These are phyloP conservation scores for Caenorhabditis wallacei DNA, from an alignment of 2,888 invertebrate genomes.

Conservation along the genomic window DNA sequence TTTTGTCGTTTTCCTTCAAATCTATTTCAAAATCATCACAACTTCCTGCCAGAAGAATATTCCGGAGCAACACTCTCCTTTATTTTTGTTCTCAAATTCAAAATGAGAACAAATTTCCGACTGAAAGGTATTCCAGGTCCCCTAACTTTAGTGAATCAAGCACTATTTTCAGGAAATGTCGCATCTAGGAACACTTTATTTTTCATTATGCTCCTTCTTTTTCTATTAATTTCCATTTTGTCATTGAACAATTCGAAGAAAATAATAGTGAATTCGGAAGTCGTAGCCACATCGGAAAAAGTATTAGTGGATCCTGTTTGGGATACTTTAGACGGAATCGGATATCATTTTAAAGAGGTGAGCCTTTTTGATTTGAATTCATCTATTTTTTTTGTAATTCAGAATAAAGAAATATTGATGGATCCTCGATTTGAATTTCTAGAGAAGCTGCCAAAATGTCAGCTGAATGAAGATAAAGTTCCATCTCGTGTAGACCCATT, in stretches of 20 bases:
- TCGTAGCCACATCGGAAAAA: background rate
- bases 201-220: background rate
- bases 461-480: background rate
- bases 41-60: too few species aligned
- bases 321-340: conserved; percentile 23
- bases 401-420: background rate
- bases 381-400: too few species aligned
- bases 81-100: background rate
- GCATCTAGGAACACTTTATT: background rate
- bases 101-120: background rate
- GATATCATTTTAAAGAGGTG: conserved; percentile 16
- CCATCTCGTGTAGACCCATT: background rate
- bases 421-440: conserved; percentile 28
- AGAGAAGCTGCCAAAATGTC: conserved; percentile 8
- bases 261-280: background rate
- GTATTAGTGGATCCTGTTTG: background rate
- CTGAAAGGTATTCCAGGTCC: background rate
- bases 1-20: too few species aligned
- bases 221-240: background rate
- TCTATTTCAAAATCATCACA: too few species aligned
- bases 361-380: background rate
- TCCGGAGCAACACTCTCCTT: background rate
- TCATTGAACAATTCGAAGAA: background rate
- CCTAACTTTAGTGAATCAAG: background rate
- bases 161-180: background rate